Conservation (phyloP, 2,888 invertebrate species). For the Heliconius ismenius region DNA sequence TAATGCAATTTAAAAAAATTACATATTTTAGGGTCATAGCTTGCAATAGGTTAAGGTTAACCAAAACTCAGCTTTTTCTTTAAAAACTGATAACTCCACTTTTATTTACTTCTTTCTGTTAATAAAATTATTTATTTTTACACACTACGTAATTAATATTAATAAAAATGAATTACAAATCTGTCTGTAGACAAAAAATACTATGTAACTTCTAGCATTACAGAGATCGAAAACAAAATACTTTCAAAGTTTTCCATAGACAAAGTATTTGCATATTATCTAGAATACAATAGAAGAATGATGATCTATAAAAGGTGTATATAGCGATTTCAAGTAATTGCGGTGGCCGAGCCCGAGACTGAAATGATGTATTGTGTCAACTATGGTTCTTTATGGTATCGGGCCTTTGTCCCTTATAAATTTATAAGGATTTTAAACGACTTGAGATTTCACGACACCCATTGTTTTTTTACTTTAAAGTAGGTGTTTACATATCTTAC, state of each 20-base stretch:
- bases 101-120: too few species aligned
- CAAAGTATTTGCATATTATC: conserved; percentile 13
- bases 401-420: conserved; percentile 20
- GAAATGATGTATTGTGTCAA: conserved; percentile 34
- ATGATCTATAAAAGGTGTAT: conserved; percentile 26
- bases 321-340: conserved; percentile 31
- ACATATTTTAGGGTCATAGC: too few species aligned
- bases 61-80: too few species aligned
- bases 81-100: too few species aligned
- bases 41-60: too few species aligned
- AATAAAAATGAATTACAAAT: neutral
- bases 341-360: conserved; percentile 24
- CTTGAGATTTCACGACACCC: conserved; percentile 5
- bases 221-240: conserved; percentile 1
- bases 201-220: neutral
- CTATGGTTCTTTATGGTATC: conserved; percentile 22
- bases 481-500: neutral
- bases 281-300: conserved; percentile 12
- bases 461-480: conserved; percentile 10
- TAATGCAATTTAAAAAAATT: too few species aligned
- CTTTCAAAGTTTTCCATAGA: neutral
- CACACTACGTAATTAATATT: neutral
- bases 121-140: too few species aligned
- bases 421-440: conserved; percentile 7
- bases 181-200: neutral